Evolutionary conservation across 2,888 invertebrate species (phyloP).

Genomic region (Meta bourneti): DNA sequence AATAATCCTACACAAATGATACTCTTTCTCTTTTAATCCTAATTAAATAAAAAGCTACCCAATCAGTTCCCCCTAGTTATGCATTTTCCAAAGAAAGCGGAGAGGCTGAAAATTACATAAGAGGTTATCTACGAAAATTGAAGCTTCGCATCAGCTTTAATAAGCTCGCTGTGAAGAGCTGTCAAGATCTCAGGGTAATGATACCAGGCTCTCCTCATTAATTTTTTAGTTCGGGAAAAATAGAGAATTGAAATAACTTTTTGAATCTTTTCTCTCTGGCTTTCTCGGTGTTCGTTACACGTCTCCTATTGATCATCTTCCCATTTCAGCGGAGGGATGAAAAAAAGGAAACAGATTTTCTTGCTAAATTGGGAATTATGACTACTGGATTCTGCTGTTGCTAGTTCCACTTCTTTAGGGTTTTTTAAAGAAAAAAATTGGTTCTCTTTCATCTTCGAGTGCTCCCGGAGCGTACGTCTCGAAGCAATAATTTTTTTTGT

Average conservation of each 20-base stretch:
- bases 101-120: constrained; percentile 45
- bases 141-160: constrained; percentile 56
- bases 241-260: constrained; percentile 17
- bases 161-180: constrained; percentile 43
- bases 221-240: constrained; percentile 41
- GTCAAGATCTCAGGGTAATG: constrained; percentile 67
- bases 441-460: neutral
- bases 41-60: constrained; percentile 49
- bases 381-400: neutral
- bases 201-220: constrained; percentile 61
- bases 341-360: constrained; percentile 45
- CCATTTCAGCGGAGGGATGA: neutral
- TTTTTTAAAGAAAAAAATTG: neutral
- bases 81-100: neutral
- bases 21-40: constrained; percentile 14
- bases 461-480: neutral
- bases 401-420: neutral
- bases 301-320: constrained; percentile 23
- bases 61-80: constrained; percentile 8
- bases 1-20: constrained; percentile 43
- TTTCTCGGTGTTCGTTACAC: constrained; percentile 40
- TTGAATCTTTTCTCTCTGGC: constrained; percentile 9
- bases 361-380: constrained; percentile 60
- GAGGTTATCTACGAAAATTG: constrained; percentile 52
- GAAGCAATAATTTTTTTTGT: neutral